A percentile compares a stretch with the other conserved stretches of the same genome.
Conservation (phyloP, 2,888 invertebrate species). For the Rotaria magnacalcarata region DNA sequence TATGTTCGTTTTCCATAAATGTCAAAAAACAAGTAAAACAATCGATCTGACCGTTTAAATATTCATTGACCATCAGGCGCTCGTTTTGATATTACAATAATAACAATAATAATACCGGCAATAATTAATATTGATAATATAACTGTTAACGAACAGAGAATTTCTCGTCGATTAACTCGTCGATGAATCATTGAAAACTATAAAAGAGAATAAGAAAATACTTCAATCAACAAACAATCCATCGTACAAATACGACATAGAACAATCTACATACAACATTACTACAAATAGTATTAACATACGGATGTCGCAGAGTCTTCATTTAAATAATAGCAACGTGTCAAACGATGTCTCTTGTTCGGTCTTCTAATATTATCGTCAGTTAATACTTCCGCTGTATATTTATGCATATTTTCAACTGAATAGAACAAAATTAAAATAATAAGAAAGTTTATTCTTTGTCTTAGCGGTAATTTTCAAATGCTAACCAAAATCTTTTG, state of each 20-base stretch:
- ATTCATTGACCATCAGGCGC: background rate
- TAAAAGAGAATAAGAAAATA: too few species aligned
- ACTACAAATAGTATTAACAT: background rate
- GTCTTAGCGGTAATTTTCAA: background rate
- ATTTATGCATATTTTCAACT: conserved; percentile 35
- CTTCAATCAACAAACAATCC: too few species aligned
- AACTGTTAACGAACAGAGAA: background rate
- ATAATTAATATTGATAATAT: background rate
- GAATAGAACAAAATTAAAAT: background rate
- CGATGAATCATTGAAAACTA: background rate
- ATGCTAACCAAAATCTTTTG: background rate
- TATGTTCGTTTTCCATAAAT: background rate
- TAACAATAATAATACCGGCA: background rate
- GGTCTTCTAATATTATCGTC: background rate
- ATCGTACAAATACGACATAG: background rate
- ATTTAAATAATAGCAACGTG: background rate
- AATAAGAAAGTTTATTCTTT: background rate
- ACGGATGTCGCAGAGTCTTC: background rate
- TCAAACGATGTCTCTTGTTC: background rate
- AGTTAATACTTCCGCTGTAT: background rate
- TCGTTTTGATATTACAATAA: background rate
- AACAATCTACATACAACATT: background rate
- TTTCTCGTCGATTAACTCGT: background rate
- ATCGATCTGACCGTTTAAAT: background rate
- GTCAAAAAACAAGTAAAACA: background rate